Evolutionary conservation across 2,797 vertebrate genomes (phyloP).

Genomic region (Peromyscus eremicus): DNA sequence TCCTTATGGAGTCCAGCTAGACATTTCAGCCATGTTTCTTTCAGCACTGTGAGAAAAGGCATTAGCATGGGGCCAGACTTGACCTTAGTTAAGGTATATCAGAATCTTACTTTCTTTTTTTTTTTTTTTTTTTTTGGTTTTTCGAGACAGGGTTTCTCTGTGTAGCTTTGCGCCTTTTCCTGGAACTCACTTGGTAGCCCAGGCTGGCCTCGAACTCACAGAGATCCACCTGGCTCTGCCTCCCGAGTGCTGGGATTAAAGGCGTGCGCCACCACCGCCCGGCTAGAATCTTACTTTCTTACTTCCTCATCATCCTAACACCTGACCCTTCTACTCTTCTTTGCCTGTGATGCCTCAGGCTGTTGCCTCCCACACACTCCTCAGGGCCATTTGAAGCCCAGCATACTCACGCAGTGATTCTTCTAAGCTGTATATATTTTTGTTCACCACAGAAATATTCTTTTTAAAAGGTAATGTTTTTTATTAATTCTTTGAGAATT

Average conservation of each 20-base stretch:
- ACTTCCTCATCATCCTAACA: not conserved
- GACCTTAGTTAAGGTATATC: not conserved
- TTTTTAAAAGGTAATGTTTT: not conserved
- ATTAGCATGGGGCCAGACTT: not conserved
- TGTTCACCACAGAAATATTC: not conserved
- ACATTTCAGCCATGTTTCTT: constrained; percentile 8
- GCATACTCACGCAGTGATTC: not conserved
- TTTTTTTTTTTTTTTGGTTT: too few relatives aligned
- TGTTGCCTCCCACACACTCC: not conserved
- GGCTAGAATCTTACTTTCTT: not conserved
- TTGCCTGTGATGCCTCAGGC: not conserved
- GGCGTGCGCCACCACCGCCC: too few relatives aligned
- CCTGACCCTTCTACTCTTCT: not conserved
- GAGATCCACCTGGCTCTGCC: too few relatives aligned
- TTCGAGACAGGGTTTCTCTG: too few relatives aligned
- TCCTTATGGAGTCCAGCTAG: not conserved
- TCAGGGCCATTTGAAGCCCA: not conserved
- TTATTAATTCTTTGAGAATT: not conserved
- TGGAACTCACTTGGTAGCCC: too few relatives aligned
- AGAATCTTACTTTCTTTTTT: not conserved
- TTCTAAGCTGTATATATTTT: not conserved
- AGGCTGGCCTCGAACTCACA: too few relatives aligned
- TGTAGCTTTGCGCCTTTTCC: too few relatives aligned
- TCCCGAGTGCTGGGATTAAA: too few relatives aligned
- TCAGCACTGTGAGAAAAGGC: not conserved